These are phyloP conservation scores for Meleagris gallopavo DNA, from an alignment of 2,113 vertebrate species.

Conservation along the genomic window DNA sequence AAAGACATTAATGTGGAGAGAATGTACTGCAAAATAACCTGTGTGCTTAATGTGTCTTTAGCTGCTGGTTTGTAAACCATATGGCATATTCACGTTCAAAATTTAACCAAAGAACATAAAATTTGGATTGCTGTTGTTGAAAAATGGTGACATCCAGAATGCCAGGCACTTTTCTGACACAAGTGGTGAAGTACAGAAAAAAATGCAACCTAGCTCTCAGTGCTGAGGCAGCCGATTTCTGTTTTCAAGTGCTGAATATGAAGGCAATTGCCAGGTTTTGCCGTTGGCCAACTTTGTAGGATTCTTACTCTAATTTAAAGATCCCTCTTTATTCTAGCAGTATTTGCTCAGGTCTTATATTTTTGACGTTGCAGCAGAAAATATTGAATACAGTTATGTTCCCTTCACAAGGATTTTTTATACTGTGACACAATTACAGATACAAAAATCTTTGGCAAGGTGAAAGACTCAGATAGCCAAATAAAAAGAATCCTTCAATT, in stretches of 20 bases:
- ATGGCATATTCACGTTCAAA: not conserved
- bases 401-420: not conserved
- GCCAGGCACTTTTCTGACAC: accelerated
- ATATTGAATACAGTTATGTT: not conserved
- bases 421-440: not conserved
- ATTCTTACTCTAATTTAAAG: not conserved
- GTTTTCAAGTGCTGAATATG: not conserved
- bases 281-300: not conserved
- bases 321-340: not conserved
- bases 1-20: not conserved
- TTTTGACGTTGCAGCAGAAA: not conserved
- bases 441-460: too few relatives aligned
- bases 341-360: not conserved
- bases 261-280: not conserved
- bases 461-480: not conserved
- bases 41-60: not conserved
- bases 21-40: not conserved
- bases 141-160: not conserved
- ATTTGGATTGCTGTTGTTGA: not conserved
- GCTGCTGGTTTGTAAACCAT: not conserved
- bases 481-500: not conserved
- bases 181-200: not conserved
- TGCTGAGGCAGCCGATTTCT: not conserved
- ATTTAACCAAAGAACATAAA: not conserved
- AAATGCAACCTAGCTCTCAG: not conserved